These are phyloP conservation scores for Sinelater perroti DNA, from an alignment of 2,888 invertebrate species.

Conservation along the genomic window DNA sequence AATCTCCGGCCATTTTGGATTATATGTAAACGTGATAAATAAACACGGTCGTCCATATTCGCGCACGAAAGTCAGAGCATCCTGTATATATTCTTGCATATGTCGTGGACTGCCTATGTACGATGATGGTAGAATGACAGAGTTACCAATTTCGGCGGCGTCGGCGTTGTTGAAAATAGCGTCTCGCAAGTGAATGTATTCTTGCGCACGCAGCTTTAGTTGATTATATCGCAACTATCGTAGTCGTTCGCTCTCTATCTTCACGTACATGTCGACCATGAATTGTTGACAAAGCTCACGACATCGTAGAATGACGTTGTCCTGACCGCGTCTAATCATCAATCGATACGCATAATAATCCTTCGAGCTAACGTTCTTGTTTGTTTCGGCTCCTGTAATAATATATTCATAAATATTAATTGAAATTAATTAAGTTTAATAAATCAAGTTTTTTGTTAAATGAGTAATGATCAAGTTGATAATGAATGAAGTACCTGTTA, in stretches of 20 bases:
- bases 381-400: constrained; percentile 38
- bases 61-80: constrained; percentile 52
- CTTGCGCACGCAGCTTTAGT: constrained; percentile 48
- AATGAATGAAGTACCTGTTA: too few relatives aligned
- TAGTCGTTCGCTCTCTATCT: constrained; percentile 55
- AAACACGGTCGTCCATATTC: constrained; percentile 51
- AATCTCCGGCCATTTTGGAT: constrained; percentile 49
- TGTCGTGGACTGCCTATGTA: constrained; percentile 50
- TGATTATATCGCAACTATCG: constrained; percentile 48
- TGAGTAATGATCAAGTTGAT: too few relatives aligned
- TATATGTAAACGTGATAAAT: constrained; percentile 52
- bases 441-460: too few relatives aligned
- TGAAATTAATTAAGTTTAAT: too few relatives aligned
- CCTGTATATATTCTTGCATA: constrained; percentile 51
- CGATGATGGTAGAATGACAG: constrained; percentile 47
- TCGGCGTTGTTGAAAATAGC: constrained; percentile 46
- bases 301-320: constrained; percentile 48
- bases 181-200: constrained; percentile 55
- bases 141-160: constrained; percentile 40
- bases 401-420: too few relatives aligned
- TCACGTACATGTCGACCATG: constrained; percentile 56
- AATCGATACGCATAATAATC: constrained; percentile 47
- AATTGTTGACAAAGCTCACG: constrained; percentile 52
- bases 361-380: constrained; percentile 46
- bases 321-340: constrained; percentile 46